Evolutionary conservation across 1,140 invertebrate species (phyloP).

Genomic region (Drosophila saltans): DNA sequence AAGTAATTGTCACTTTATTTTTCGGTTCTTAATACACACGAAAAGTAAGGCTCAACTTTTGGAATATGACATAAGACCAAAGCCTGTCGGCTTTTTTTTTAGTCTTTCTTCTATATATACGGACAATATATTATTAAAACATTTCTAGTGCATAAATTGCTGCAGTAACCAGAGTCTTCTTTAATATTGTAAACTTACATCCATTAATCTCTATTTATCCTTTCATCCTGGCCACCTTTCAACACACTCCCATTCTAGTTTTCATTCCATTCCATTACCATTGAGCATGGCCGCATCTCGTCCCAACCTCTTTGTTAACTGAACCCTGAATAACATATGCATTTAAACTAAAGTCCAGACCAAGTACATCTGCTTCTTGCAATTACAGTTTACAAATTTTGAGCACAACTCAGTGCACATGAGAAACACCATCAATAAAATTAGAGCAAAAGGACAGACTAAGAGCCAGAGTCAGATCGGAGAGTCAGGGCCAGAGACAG

Average conservation of each 20-base stretch:
- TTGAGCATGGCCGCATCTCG: not conserved
- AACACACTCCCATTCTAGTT: not conserved
- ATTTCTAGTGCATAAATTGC: not conserved
- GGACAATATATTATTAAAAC: too few relatives aligned
- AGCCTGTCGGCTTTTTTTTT: too few relatives aligned
- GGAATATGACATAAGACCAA: too few relatives aligned
- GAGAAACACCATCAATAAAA: slow-evolving; percentile 76
- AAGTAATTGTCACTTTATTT: too few relatives aligned
- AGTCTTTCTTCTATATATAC: too few relatives aligned
- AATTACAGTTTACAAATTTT: slow-evolving; percentile 75
- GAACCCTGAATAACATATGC: slow-evolving; percentile 19
- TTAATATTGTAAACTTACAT: not conserved
- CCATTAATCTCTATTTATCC: slow-evolving; percentile 10
- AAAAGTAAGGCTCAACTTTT: too few relatives aligned
- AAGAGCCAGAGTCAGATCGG: slow-evolving; percentile 27
- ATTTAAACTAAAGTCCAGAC: slow-evolving; percentile 22
- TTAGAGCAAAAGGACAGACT: slow-evolving; percentile 63
- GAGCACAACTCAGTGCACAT: slow-evolving; percentile 71
- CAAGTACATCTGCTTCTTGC: slow-evolving; percentile 48
- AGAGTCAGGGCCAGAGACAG: slow-evolving; percentile 1
- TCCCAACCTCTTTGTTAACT: not conserved
- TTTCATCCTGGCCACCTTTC: not conserved
- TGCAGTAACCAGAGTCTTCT: not conserved
- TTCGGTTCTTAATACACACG: too few relatives aligned
- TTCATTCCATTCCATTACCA: slow-evolving; percentile 8